Evolutionary conservation across 2,113 vertebrate genomes (phyloP).

Genomic region (Heterocephalus glaber): DNA sequence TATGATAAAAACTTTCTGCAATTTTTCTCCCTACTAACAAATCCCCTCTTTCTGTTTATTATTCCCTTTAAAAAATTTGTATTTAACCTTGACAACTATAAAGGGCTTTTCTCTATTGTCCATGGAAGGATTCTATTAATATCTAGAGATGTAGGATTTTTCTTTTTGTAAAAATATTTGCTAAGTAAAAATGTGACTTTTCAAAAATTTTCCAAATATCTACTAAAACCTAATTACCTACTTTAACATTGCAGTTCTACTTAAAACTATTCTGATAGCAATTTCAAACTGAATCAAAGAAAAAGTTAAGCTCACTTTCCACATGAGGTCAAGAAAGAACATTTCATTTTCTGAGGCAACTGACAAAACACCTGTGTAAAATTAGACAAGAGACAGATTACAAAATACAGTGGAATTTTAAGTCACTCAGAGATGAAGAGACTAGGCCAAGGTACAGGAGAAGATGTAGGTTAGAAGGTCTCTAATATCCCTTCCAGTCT

Average conservation of each 20-base stretch:
- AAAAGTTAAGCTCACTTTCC: slow-evolving; percentile 26
- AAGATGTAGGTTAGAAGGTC: not conserved
- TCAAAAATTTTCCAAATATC: not conserved
- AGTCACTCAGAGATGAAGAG: not conserved
- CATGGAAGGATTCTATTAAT: not conserved
- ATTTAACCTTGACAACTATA: not conserved
- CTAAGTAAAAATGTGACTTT: not conserved
- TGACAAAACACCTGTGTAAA: not conserved
- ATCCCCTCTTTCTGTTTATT: not conserved
- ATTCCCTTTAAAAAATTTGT: not conserved
- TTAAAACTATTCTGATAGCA: not conserved
- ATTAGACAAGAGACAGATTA: not conserved
- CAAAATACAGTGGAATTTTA: not conserved
- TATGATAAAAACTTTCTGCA: not conserved
- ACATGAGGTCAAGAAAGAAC: not conserved
- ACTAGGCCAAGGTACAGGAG: not conserved
- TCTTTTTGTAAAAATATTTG: not conserved
- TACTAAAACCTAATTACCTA: not conserved
- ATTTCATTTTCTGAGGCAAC: not conserved
- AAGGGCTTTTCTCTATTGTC: not conserved
- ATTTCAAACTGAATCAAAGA: not conserved
- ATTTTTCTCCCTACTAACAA: not conserved
- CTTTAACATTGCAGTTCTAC: not conserved
- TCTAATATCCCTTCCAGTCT: not conserved
- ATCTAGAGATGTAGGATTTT: not conserved